Conservation (phyloP, 2,888 invertebrate genomes). For the Tenthredo mesomela region DNA sequence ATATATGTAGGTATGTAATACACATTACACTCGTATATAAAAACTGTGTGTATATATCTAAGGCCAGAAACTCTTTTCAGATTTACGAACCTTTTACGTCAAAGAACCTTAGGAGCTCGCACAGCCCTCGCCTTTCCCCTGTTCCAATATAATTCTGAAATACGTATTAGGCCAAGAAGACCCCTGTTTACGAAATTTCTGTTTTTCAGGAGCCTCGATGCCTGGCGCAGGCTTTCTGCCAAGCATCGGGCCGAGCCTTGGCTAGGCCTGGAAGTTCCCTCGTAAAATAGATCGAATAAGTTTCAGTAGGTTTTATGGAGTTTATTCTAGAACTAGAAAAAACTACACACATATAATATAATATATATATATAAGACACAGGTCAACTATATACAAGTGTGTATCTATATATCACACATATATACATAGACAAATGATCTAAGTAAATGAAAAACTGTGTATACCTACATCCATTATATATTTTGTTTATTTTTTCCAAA, state of each 20-base stretch:
- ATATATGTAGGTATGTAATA: too few relatives aligned
- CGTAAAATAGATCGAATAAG: constrained; percentile 52
- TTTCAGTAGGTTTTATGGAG: constrained; percentile 46
- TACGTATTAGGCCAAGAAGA: constrained; percentile 30
- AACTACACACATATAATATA: background rate
- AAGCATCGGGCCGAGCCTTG: background rate
- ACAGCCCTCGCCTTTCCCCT: constrained; percentile 14
- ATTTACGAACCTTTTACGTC: constrained; percentile 46
- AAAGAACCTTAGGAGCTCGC: background rate
- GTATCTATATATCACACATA: background rate
- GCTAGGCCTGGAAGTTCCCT: constrained; percentile 38
- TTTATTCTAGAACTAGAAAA: constrained; percentile 25
- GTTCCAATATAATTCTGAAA: constrained; percentile 4
- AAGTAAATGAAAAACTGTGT: background rate
- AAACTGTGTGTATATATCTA: background rate
- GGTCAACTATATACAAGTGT: background rate
- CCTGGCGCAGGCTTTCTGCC: background rate
- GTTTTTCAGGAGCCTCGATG: constrained; percentile 5
- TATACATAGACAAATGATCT: background rate
- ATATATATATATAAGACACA: background rate
- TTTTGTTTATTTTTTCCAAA: background rate
- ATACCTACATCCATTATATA: background rate
- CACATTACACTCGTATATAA: background rate
- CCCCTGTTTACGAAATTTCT: constrained; percentile 39
- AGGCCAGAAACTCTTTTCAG: constrained; percentile 1